phyloP scores from a whole-genome alignment of 2,113 vertebrate species.

The Pyxicephalus adspersus region DNA sequence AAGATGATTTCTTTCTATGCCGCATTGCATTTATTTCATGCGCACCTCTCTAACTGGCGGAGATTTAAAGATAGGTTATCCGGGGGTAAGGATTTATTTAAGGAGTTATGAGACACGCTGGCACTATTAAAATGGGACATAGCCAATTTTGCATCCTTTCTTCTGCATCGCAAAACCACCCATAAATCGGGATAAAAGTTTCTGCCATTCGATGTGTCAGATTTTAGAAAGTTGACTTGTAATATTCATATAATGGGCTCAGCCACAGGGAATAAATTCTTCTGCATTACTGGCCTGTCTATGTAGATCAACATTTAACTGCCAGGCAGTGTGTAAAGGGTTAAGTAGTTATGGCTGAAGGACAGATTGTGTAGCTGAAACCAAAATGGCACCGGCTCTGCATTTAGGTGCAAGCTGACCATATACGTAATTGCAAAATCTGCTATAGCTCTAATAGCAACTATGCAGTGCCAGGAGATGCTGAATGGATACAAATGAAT shows the following conservation, averaged over 20 bases:
- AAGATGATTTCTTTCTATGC: constrained; percentile 31
- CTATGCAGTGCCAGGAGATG: no score
- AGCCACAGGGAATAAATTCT: not conserved
- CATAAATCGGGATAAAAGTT: constrained; percentile 29
- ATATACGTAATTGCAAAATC: no score
- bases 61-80: constrained; percentile 34
- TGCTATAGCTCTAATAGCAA: no score
- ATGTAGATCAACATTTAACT: no score
- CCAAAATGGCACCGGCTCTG: no score
- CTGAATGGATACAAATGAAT: no score
- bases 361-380: no score
- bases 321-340: no score
- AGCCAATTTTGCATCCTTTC: constrained; percentile 32
- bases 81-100: constrained; percentile 5
- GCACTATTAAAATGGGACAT: constrained; percentile 22
- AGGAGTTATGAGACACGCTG: constrained; percentile 17
- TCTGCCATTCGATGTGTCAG: constrained; percentile 32
- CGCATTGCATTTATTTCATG: constrained; percentile 43
- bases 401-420: no score
- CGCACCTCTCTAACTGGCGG: constrained; percentile 4
- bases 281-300: no score
- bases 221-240: constrained; percentile 24
- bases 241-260: constrained; percentile 15
- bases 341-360: no score
- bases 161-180: constrained; percentile 35